Base-by-base conservation (phyloP, 2,888 invertebrate species). In the Hybos culiciformis region DNA sequence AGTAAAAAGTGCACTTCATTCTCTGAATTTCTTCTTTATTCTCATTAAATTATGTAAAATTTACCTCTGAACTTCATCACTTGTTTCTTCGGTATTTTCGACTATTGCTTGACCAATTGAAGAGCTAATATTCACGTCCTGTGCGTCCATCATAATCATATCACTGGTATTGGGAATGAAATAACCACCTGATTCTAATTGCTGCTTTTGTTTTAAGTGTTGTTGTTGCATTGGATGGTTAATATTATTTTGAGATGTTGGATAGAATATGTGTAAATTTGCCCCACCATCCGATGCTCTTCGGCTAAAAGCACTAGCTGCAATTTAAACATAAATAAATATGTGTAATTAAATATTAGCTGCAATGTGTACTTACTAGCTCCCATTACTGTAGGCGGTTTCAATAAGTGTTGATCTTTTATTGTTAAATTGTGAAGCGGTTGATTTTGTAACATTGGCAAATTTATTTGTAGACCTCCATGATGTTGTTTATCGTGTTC, bases 251-350 rank as follows among this genome's bases (percentile, higher is more conserved):
- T 50, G 68, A 54, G 54, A 69, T 57, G 56, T 67, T 56, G 56
- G 76, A 58, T 75, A 78, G 56, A 71, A 75, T 52, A 80, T 77
- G 53, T 85, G 85, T 50, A 93, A 77, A 70, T 93, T 91, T 42
- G 93, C 92, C 44, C 93, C 93, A 53, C 94, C 94, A 69, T 94
- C 94, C 32, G 93, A 93, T 41, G 93, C 93, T 53, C 94, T 77
- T 32, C 94, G 75, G 6, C 90, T 90, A 67, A 88, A 87, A 39
- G 82, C 77, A 34, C 84, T 83, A 52, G 78, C 81, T 77, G 15
- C 3, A 44, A 49, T 33, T 44, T 23, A 3, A 17, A 46, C 15
- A 19, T 39, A 17, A 36, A 1, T 19, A 36, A 15, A 29, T 6
- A 17, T 39, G 18, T 17, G 4, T 26, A 24, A 14, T 9, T 15